Conservation (phyloP, 2,797 vertebrate genomes). For the Hirundo rustica region DNA sequence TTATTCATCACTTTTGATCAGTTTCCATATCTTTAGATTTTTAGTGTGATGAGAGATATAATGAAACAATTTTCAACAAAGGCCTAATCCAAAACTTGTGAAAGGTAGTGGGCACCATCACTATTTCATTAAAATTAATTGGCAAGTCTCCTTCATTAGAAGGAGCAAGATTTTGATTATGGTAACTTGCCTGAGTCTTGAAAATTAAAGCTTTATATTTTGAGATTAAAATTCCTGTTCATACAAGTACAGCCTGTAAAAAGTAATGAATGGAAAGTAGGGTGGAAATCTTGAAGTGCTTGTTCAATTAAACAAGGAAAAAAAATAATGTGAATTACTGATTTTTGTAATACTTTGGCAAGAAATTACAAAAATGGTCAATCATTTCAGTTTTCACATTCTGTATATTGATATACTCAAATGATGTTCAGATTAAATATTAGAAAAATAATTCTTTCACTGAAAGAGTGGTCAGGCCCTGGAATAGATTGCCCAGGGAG, state of each 20-base stretch:
- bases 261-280: neutral
- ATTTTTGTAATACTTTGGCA: neutral
- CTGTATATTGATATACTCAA: neutral
- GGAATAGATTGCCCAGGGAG: neutral
- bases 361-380: neutral
- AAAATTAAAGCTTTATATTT: slow-evolving; percentile 5
- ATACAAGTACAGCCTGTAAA: neutral
- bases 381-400: neutral
- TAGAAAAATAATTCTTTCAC: neutral
- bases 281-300: neutral
- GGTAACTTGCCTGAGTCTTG: neutral
- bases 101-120: neutral
- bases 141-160: neutral
- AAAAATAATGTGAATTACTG: neutral
- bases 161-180: neutral
- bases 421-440: neutral
- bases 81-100: neutral
- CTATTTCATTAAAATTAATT: neutral
- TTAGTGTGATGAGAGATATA: neutral
- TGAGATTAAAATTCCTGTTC: neutral
- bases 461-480: neutral
- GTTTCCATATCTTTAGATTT: slow-evolving; percentile 21
- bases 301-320: neutral
- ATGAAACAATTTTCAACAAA: neutral
- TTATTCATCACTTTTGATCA: neutral